Evolutionary conservation across 2,888 invertebrate genomes (phyloP).

Genomic region (Sarcophaga subvicina): DNA sequence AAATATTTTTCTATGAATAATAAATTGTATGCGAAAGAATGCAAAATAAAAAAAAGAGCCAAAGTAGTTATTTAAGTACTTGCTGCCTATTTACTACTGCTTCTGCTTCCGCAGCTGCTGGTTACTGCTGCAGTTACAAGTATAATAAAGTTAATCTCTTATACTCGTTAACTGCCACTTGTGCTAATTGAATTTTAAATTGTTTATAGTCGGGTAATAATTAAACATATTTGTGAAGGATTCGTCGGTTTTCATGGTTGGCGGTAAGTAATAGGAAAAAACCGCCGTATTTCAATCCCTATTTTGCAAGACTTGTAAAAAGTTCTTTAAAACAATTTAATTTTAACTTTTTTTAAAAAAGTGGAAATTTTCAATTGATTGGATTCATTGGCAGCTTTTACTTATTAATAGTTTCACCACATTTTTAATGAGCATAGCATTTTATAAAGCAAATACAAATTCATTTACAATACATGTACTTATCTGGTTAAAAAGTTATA

Average conservation of each 20-base stretch:
- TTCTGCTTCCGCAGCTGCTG: background rate
- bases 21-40: conserved; percentile 10
- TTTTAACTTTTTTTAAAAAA: too few relatives aligned
- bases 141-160: background rate
- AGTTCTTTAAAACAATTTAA: too few relatives aligned
- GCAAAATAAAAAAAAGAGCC: background rate
- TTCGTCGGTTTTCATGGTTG: background rate
- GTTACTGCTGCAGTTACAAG: background rate
- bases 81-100: background rate
- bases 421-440: too few relatives aligned
- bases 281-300: too few relatives aligned
- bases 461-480: too few relatives aligned
- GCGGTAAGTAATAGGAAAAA: too few relatives aligned
- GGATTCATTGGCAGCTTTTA: too few relatives aligned
- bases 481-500: too few relatives aligned
- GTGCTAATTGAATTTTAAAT: conserved; percentile 63
- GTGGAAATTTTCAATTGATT: too few relatives aligned
- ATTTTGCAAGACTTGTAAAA: too few relatives aligned
- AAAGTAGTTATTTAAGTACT: conserved; percentile 23
- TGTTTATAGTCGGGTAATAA: conserved; percentile 47
- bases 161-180: conserved; percentile 24
- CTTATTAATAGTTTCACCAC: too few relatives aligned
- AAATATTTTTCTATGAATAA: conserved; percentile 49
- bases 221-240: background rate
- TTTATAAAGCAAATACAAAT: too few relatives aligned